Evolutionary conservation across 2,888 invertebrate species (phyloP).

Genomic region (Petrophora chlorosata): DNA sequence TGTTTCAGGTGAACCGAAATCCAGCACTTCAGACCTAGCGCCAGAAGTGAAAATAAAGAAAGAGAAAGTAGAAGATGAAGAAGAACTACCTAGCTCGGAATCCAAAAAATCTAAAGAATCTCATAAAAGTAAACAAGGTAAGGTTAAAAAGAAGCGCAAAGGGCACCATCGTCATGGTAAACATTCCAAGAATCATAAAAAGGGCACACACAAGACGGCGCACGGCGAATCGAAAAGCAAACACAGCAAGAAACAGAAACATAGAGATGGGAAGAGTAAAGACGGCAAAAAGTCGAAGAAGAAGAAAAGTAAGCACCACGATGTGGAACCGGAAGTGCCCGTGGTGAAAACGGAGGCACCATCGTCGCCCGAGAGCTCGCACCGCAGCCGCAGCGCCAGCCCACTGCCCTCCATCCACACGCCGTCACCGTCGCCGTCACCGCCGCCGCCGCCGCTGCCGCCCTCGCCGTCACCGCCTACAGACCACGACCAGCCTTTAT

Average conservation of each 20-base stretch:
- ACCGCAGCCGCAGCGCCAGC: constrained; percentile 72
- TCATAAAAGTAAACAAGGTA: constrained; percentile 70
- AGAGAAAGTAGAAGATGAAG: constrained; percentile 22
- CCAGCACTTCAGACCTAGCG: constrained; percentile 56
- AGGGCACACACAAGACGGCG: constrained; percentile 62
- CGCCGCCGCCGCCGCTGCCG: neutral
- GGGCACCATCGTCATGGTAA: constrained; percentile 75
- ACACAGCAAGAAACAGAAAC: constrained; percentile 67
- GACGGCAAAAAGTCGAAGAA: constrained; percentile 79
- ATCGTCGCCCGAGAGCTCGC: constrained; percentile 69
- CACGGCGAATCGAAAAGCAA: constrained; percentile 58
- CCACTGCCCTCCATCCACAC: constrained; percentile 77
- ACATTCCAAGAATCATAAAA: constrained; percentile 76
- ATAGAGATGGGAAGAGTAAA: constrained; percentile 68
- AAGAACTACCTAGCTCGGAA: constrained; percentile 36
- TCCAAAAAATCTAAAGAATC: constrained; percentile 64
- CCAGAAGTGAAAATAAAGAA: constrained; percentile 42
- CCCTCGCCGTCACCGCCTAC: constrained; percentile 42
- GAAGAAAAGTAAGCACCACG: constrained; percentile 70
- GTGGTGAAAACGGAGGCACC: constrained; percentile 1
- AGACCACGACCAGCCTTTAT: constrained; percentile 40
- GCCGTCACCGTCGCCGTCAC: constrained; percentile 40
- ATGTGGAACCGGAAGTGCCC: constrained; percentile 19
- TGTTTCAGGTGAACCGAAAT: constrained; percentile 62
- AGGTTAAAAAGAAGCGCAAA: constrained; percentile 74